Evolutionary conservation across 2,888 invertebrate species (phyloP).

Genomic region (Dromius quadrimaculatus): DNA sequence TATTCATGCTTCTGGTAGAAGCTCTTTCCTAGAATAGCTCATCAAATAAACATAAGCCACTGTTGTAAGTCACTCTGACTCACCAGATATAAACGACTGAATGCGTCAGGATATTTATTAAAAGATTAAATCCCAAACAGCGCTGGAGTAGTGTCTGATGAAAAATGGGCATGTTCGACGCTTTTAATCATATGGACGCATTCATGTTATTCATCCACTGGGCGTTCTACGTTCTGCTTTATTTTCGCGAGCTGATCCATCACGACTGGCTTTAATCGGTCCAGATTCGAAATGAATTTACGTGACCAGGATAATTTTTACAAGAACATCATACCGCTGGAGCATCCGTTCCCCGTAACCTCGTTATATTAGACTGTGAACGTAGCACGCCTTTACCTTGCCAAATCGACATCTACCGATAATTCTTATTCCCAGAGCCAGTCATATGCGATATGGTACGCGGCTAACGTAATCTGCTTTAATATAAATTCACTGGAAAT

Average conservation of each 20-base stretch:
- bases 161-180: constrained; percentile 34
- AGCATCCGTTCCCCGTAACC: background rate
- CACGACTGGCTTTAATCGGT: constrained; percentile 23
- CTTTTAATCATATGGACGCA: constrained; percentile 43
- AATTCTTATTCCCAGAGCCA: constrained; percentile 4
- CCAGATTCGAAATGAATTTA: constrained; percentile 46
- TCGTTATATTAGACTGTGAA: background rate
- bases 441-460: background rate
- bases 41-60: constrained; percentile 27
- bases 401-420: constrained; percentile 2
- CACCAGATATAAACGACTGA: constrained; percentile 26
- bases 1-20: too few relatives aligned
- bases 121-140: constrained; percentile 47
- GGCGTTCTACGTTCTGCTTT: constrained; percentile 28
- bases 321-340: constrained; percentile 33
- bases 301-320: constrained; percentile 48
- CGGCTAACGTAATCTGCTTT: background rate
- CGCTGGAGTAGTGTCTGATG: constrained; percentile 22
- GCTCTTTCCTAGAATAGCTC: constrained; percentile 18
- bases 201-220: constrained; percentile 41
- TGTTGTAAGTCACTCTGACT: constrained; percentile 19
- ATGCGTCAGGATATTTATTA: constrained; percentile 44
- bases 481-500: constrained; percentile 20
- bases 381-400: background rate
- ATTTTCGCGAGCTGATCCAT: constrained; percentile 36